These are phyloP conservation scores for Planiliza haematocheilus DNA, from an alignment of 2,113 vertebrate species.

Conservation along the genomic window DNA sequence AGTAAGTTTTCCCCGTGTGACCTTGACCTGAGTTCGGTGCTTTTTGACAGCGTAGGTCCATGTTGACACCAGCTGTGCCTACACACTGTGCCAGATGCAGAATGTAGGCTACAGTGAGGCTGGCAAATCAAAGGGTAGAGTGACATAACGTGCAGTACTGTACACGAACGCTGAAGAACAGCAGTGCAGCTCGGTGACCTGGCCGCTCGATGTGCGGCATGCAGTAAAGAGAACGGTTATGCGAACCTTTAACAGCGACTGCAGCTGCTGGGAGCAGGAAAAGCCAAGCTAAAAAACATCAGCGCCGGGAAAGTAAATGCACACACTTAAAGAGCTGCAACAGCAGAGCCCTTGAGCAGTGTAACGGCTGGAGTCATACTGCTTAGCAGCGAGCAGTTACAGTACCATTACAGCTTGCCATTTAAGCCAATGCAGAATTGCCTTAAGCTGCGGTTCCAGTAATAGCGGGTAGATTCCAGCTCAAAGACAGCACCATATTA, in stretches of 20 bases:
- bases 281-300: slow-evolving; percentile 27
- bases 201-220: neutral
- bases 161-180: slow-evolving; percentile 18
- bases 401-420: slow-evolving; percentile 34
- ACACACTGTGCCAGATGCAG: slow-evolving; percentile 53
- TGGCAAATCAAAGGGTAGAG: slow-evolving; percentile 33
- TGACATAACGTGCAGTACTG: slow-evolving; percentile 33
- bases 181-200: slow-evolving; percentile 34
- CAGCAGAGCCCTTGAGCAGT: slow-evolving; percentile 50
- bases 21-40: slow-evolving; percentile 73
- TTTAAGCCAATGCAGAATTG: slow-evolving; percentile 34
- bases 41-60: slow-evolving; percentile 68
- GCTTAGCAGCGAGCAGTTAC: slow-evolving; percentile 37
- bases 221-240: slow-evolving; percentile 15
- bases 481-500: slow-evolving; percentile 5
- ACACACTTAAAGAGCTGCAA: slow-evolving; percentile 37
- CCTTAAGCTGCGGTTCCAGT: slow-evolving; percentile 47
- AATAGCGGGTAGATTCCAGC: slow-evolving; percentile 30
- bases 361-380: slow-evolving; percentile 41
- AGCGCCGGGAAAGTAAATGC: slow-evolving; percentile 42
- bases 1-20: slow-evolving; percentile 62
- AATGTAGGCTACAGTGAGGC: slow-evolving; percentile 25
- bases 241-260: slow-evolving; percentile 1
- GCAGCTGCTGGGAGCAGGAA: slow-evolving; percentile 23
- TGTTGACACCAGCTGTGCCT: slow-evolving; percentile 69